Base-by-base conservation (phyloP, 2,888 invertebrate species). In the Sabatieria punctata region DNA sequence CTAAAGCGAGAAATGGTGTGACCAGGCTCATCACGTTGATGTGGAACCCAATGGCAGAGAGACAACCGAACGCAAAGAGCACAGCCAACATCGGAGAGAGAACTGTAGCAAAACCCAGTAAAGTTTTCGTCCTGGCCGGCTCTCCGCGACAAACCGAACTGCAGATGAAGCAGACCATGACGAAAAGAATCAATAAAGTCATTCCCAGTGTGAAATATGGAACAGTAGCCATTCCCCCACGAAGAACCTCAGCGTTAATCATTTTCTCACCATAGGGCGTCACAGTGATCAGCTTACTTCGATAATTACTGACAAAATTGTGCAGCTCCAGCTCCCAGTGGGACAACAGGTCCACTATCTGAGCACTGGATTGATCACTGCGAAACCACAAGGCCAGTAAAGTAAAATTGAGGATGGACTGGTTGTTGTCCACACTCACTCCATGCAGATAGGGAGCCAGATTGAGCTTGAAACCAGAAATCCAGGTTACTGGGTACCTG, bases 11-110 rank as follows among this genome's bases (percentile, higher is more conserved):
- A n/a, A 41, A 41, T 3, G 41, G 41, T 4, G 41, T 27, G 19
- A 41, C 18, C 26, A 41, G 24, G 26, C 24, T 41, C 41, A 41
- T 41, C 11, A 41, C 22, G 26, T 41, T 41, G 41, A 41, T 26
- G 25, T 24, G 26, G 4, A 11, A 41, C 4, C 19, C 26, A 11
- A 41, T 4, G n/a, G 26, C 18, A 6, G 15, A 4, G 2, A 41
- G 24, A 4, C n/a, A 11, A 19, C 41, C 41, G 26, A 41, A 41
- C 4, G 41, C 26, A 18, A 4, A 4, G 3, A 4, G 26, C 2
- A n/a, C 6, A 4, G 41, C 41, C 41, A 41, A 18, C 8, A 24
- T n/a, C 15, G 41, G 41, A 26, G 26, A 18, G n/a, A n/a, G n/a
- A n/a, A n/a, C n/a, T n/a, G n/a, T n/a, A n/a, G n/a, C n/a, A n/a